Evolutionary conservation across 2,888 invertebrate species (phyloP), one percentile per base, ranked within the genome.

Genomic region (Caenorhabditis sp.): DNA sequence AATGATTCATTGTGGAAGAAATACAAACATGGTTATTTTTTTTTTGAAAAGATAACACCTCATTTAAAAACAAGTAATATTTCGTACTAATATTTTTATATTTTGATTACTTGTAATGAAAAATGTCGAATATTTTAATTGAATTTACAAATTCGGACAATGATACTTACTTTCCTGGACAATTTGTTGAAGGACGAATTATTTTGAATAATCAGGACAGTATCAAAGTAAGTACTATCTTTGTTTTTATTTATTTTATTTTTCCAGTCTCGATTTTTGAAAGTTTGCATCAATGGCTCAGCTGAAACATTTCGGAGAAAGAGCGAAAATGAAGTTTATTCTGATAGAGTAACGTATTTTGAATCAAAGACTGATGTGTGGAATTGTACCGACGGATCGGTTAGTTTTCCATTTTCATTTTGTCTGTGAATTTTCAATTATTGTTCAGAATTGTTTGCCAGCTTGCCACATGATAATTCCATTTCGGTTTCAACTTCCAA

Each of bases 311-410:
- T 36, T 23, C 36, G 58, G 58, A 20, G 20, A 14, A 38, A 58
- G 21, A 17, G 17, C 21, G 58, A 58, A 17, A 8, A 26, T 20
- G 59, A 64, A 7, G 14, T 31, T 20, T 72, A 72, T 26, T 57
- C 43, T 10, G 54, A 63, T 0, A 61, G 58, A 10, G 25, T 67
- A 1, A 61, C 61, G 31, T 72, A 72, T 25, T 10, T 72, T 20
- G 54, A 23, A 1, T 63, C 63, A 20, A 67, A 67, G 14, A 63
- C 71, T 5, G 52, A 63, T 23, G 67, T 60, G 1, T 71, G 71
- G 71, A 56, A 25, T 1, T 60, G 50, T 5, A 1, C 25, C 12
- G 64, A 72, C 31, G 59, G 60, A 57, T 25, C 58, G 27, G 71
- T 71, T 23, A n/a, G 59, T 52, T 38, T 27, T 59, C 23, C 21